phyloP scores from a whole-genome alignment of 1,140 invertebrate species.

The Atta colombica region DNA sequence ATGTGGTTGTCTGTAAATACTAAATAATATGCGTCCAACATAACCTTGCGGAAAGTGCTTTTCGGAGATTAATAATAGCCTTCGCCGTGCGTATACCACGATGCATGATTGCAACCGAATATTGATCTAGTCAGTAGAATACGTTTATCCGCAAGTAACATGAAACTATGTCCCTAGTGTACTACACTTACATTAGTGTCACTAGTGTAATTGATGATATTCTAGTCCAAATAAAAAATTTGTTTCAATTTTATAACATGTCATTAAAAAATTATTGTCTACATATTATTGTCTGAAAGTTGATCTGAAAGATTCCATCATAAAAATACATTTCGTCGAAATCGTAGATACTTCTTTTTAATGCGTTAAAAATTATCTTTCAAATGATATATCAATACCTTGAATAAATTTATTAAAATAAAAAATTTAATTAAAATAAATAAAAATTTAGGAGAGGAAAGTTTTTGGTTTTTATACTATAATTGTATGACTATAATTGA shows the following conservation, averaged over 20 bases:
- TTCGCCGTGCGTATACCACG: conserved; percentile 33
- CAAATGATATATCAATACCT: too few relatives aligned
- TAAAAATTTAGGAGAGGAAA: too few relatives aligned
- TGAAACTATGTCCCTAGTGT: not conserved
- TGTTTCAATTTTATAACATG: not conserved
- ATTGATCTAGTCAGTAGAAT: conserved; percentile 13
- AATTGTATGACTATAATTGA: too few relatives aligned
- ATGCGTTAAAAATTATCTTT: too few relatives aligned
- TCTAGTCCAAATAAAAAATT: not conserved
- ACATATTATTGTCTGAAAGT: not conserved
- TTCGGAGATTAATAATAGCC: conserved; percentile 57
- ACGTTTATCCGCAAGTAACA: conserved; percentile 8
- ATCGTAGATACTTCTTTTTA: not conserved
- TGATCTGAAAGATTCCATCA: not conserved
- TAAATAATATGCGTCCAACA: conserved; percentile 56
- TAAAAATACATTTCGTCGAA: not conserved
- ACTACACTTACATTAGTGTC: too few relatives aligned
- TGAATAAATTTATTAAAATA: too few relatives aligned
- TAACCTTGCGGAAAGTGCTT: conserved; percentile 51
- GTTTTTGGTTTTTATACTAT: too few relatives aligned
- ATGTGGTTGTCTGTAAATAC: conserved; percentile 71
- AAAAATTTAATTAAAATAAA: too few relatives aligned
- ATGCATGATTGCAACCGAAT: conserved; percentile 32
- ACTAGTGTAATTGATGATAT: not conserved
- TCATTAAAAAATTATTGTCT: not conserved